Conservation (phyloP, 2,888 invertebrate species). For the Fabriciana adippe region DNA sequence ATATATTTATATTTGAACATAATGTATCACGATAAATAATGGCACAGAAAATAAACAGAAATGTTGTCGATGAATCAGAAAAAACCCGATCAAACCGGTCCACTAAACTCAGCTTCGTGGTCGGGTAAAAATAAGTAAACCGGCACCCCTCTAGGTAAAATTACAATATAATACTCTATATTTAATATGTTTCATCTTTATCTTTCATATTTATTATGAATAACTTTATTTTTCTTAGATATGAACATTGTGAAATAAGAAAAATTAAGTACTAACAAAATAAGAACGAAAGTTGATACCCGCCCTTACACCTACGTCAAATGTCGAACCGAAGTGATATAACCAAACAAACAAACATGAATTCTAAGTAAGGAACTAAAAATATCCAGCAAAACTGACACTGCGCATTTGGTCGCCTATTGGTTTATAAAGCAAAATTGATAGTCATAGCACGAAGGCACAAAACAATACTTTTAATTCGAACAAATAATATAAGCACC, state of each 20-base stretch:
- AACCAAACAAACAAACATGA: no score
- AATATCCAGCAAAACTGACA: no score
- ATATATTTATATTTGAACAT: not conserved
- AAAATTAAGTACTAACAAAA: no score
- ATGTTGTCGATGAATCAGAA: constrained; percentile 51
- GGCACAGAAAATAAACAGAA: constrained; percentile 36
- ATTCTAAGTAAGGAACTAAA: no score
- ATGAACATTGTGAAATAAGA: no score
- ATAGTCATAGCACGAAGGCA: not conserved
- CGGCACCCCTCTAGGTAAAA: constrained; percentile 48
- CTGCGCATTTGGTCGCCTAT: no score
- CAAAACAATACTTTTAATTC: constrained; percentile 9
- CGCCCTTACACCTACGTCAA: no score
- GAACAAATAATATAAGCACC: constrained; percentile 9
- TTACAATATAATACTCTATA: constrained; percentile 39
- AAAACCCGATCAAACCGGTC: constrained; percentile 68
- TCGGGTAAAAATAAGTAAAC: constrained; percentile 64
- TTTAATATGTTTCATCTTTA: no score
- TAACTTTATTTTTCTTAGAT: no score
- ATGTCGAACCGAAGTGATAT: no score
- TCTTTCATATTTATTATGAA: no score
- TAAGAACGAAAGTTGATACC: no score
- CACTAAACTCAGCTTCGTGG: constrained; percentile 58
- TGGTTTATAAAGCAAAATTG: not conserved
- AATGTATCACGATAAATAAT: constrained; percentile 23